Evolutionary conservation across 1,140 invertebrate genomes (phyloP).

Genomic region (Meloidogyne hapla): DNA sequence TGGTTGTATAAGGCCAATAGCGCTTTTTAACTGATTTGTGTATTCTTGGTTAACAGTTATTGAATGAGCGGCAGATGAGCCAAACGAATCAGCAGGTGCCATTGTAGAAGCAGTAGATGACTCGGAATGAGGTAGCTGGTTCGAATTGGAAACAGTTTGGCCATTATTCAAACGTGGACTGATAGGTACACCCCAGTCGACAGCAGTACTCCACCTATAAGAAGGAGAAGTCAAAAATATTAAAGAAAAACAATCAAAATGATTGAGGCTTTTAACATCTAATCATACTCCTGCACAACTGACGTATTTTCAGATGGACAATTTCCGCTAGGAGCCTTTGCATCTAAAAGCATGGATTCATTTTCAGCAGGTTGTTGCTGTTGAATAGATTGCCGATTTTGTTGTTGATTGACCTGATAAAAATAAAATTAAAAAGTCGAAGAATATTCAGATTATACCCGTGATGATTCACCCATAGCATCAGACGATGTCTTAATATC

Average conservation of each 20-base stretch:
- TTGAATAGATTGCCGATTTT: background rate
- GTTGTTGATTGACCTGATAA: constrained; percentile 1
- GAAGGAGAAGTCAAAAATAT: background rate
- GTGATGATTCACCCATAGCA: background rate
- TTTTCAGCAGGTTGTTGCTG: background rate
- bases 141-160: background rate
- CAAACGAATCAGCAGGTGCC: constrained; percentile 7
- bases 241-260: background rate
- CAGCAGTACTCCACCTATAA: constrained; percentile 22
- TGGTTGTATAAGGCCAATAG: constrained; percentile 16
- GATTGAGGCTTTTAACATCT: background rate
- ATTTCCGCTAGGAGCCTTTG: background rate
- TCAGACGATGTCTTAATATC: background rate
- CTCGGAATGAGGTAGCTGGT: background rate
- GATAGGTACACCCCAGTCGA: constrained; percentile 13
- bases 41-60: constrained; percentile 21
- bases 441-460: background rate
- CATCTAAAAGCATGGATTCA: background rate
- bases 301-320: constrained; percentile 8
- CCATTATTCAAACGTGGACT: background rate
- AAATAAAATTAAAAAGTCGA: background rate
- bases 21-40: constrained; percentile 17
- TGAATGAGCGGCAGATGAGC: constrained; percentile 13
- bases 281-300: background rate
- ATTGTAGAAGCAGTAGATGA: background rate